These are phyloP conservation scores for Eurois occulta DNA, from an alignment of 2,888 invertebrate species.

Conservation along the genomic window DNA sequence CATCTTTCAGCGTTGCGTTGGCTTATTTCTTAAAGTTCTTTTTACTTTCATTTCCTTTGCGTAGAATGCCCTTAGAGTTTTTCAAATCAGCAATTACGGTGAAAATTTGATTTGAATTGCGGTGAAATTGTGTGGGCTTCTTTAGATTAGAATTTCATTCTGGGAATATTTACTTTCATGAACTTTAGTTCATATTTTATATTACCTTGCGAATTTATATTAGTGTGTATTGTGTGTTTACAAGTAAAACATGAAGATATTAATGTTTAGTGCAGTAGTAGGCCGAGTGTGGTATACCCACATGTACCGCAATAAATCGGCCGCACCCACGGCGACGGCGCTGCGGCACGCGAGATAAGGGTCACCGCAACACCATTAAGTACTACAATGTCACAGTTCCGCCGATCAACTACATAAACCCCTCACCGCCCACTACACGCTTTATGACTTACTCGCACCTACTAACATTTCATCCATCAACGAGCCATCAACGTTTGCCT, in stretches of 20 bases:
- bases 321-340: constrained; percentile 79
- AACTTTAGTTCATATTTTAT: constrained; percentile 17
- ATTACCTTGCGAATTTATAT: neutral
- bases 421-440: constrained; percentile 71
- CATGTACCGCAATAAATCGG: constrained; percentile 84
- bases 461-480: constrained; percentile 67
- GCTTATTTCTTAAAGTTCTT: constrained; percentile 76
- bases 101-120: constrained; percentile 61
- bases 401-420: constrained; percentile 77
- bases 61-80: constrained; percentile 72
- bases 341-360: constrained; percentile 85
- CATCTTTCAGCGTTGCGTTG: constrained; percentile 75
- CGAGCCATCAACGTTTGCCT: constrained; percentile 32
- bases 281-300: constrained; percentile 76
- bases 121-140: constrained; percentile 50
- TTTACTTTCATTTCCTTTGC: constrained; percentile 75
- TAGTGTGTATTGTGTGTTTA: constrained; percentile 2
- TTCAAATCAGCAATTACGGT: constrained; percentile 73
- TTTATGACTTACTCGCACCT: constrained; percentile 78
- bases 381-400: constrained; percentile 82
- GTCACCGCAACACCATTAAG: constrained; percentile 84
- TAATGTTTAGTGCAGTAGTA: constrained; percentile 76
- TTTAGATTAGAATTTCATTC: constrained; percentile 39
- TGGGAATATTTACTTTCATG: constrained; percentile 19
- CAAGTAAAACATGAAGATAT: constrained; percentile 33